Evolutionary conservation across 2,797 vertebrate species (phyloP).

Genomic region (Danio choprae): DNA sequence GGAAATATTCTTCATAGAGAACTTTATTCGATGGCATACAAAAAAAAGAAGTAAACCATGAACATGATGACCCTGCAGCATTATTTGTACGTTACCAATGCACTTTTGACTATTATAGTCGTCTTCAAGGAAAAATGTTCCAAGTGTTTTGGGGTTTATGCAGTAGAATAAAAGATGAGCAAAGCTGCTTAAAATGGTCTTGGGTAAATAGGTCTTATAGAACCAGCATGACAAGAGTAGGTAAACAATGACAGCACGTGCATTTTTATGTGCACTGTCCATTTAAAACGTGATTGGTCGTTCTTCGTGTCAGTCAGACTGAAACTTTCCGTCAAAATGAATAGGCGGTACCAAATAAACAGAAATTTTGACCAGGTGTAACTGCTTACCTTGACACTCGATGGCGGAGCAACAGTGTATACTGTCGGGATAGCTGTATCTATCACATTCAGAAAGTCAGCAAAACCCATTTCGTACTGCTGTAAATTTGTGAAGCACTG

Average conservation of each 20-base stretch:
- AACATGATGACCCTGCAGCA: background rate
- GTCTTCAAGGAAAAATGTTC: background rate
- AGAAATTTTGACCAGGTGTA: background rate
- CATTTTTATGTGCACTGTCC: background rate
- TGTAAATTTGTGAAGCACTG: slow-evolving; percentile 46
- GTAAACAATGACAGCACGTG: background rate
- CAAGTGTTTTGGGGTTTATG: background rate
- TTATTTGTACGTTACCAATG: background rate
- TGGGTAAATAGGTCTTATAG: no score
- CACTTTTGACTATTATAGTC: background rate
- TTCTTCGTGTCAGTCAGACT: background rate
- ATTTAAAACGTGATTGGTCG: slow-evolving; percentile 16
- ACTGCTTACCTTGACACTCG: slow-evolving; percentile 19
- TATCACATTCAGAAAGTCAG: slow-evolving; percentile 23
- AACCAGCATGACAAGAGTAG: no score
- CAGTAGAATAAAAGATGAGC: background rate
- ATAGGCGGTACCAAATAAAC: background rate
- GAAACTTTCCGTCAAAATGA: background rate
- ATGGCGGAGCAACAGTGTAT: slow-evolving; percentile 29
- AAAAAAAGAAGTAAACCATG: background rate
- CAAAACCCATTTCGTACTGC: slow-evolving; percentile 37
- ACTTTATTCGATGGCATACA: background rate
- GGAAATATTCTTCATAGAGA: no score
- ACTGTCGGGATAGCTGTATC: slow-evolving; percentile 23
- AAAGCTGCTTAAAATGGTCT: background rate